Evolutionary conservation across 2,113 vertebrate genomes (phyloP), one percentile per base, ranked within the genome.

Genomic region (Lucifuga dentata): DNA sequence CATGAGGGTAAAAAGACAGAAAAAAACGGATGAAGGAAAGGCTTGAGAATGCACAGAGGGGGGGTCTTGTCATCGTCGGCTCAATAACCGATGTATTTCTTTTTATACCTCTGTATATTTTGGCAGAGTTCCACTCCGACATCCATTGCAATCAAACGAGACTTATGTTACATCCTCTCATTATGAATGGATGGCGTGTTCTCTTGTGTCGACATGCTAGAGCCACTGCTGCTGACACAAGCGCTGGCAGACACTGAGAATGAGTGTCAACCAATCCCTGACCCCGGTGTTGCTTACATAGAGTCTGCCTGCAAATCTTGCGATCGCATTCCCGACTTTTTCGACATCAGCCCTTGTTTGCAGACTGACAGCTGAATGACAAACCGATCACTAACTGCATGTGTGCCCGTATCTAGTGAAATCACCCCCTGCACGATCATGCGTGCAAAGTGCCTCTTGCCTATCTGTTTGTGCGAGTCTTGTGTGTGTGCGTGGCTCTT

Each of bases 151-250:
- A 63, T 83, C 68, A 64, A 16, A 35, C 10, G 20, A 1, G 78
- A 87, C 33, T 79, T 60, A 41, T 68, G 71, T 86, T 85, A 71
- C 77, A 65, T 65, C 55, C 35, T 61, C 71, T 84, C 81, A 86
- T 84, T 80, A 74, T 63, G 68, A 86, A 90, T 83, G 63, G 68
- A 88, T 83, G 64, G 52, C 63, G 63, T 49, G 76, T 62, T 84
- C 78, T 88, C 83, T 59, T 46, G 68, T 85, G 83, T 86, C 73
- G 49, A 69, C 61, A 11, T 33, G 57, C 68, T 78, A 48, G 48
- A 83, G 58, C 57, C n/a, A 1, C 69, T n/a, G 66, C 58, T 55
- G 60, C 66, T 66, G 58, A 80, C 61, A 80, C 73, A 43, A 45
- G 58, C 8, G 8, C 69, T 72, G 68, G 57, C 59, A 83, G 60